Percentiles rank a stretch among this genome's conserved stretches.
Evolutionary conservation across 2,113 vertebrate genomes (phyloP).

Genomic region (Haemorhous mexicanus): DNA sequence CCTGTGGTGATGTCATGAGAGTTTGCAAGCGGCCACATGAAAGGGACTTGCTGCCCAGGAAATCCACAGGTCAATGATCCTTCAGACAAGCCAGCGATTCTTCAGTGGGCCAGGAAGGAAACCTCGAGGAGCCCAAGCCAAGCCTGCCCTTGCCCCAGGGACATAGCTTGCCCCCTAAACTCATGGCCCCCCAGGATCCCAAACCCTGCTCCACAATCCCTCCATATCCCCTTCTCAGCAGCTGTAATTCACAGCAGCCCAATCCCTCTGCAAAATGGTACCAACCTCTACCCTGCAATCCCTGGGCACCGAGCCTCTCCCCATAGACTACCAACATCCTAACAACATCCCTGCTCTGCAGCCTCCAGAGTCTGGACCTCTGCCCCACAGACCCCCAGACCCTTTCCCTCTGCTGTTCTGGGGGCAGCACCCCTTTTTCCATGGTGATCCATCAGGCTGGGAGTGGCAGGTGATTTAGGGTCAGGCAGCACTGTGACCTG

Average conservation of each 20-base stretch:
- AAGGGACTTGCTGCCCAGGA: conserved; percentile 47
- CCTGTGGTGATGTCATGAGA: conserved; percentile 57
- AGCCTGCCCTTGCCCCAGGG: background rate
- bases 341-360: background rate
- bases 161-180: background rate
- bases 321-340: background rate
- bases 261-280: background rate
- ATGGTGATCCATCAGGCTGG: background rate
- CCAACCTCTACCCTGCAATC: background rate
- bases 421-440: background rate
- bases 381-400: background rate
- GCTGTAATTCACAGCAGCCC: background rate
- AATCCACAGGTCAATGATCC: conserved; percentile 24
- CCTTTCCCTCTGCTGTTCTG: background rate
- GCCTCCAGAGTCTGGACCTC: background rate
- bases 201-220: background rate
- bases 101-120: conserved; percentile 28
- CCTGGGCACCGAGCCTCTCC: background rate
- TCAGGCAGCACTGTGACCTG: background rate
- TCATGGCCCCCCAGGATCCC: background rate
- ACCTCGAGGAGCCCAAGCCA: background rate
- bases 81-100: conserved; percentile 37
- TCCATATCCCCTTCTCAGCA: background rate
- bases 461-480: conserved; percentile 48
- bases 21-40: conserved; percentile 52